A percentile compares a stretch with the other conserved stretches of the same genome.
Evolutionary conservation across 2,797 vertebrate species (phyloP).

Genomic region (Poeciliopsis gracilis): DNA sequence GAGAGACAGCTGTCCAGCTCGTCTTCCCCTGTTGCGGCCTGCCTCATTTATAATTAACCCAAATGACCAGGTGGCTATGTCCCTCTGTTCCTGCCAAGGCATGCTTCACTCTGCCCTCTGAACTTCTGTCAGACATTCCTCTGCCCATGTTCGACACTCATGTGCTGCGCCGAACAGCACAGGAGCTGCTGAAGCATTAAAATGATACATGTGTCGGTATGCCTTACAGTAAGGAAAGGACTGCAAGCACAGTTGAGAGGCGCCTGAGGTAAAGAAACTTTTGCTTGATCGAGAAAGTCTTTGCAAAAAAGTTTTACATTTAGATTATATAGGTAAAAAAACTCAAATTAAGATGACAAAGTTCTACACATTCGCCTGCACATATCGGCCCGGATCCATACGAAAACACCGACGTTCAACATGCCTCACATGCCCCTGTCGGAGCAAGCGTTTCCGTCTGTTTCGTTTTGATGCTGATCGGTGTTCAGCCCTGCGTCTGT

Average conservation of each 20-base stretch:
- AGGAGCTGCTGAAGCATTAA: constrained; percentile 35
- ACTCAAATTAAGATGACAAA: not conserved
- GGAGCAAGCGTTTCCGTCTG: constrained; percentile 23
- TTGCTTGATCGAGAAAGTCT: not conserved
- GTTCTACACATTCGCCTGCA: not conserved
- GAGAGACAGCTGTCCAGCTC: constrained; percentile 84
- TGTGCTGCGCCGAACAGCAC: constrained; percentile 69
- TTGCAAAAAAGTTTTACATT: not conserved
- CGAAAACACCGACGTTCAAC: not conserved
- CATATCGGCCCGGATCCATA: not conserved
- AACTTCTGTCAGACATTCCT: constrained; percentile 77
- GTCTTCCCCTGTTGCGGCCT: constrained; percentile 79
- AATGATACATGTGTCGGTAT: constrained; percentile 15
- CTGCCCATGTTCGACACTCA: constrained; percentile 71
- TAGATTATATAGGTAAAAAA: not conserved
- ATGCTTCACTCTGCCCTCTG: constrained; percentile 74
- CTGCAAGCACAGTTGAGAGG: not conserved
- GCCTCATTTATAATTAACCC: constrained; percentile 84
- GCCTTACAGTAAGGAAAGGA: not conserved
- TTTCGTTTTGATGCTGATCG: not conserved
- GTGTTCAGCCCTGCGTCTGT: constrained; percentile 40
- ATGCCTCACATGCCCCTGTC: not conserved
- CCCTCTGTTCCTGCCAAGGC: constrained; percentile 79
- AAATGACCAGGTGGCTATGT: constrained; percentile 83
- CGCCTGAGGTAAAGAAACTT: not conserved